Percentiles rank a stretch among this genome's conserved stretches.
Evolutionary conservation across 2,113 vertebrate genomes (phyloP).

Genomic region (Leptosomus discolor): DNA sequence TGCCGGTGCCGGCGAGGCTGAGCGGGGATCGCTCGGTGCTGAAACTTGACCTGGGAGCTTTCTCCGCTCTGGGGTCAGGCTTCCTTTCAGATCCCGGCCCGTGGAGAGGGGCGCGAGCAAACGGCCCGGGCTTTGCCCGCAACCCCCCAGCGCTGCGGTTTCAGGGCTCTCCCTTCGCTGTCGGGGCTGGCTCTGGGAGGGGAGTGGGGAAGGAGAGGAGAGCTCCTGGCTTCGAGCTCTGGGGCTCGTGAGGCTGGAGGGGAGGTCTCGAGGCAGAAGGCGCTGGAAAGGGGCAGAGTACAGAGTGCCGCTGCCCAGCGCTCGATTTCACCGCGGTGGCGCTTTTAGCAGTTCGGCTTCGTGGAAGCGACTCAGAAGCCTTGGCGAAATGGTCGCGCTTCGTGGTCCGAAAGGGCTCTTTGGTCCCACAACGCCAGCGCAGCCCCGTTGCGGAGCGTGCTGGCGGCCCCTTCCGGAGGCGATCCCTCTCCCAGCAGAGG

Average conservation of each 20-base stretch:
- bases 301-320: not conserved
- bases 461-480: not conserved
- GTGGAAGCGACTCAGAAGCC: not conserved
- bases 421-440: rapidly evolving
- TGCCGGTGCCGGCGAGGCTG: not conserved
- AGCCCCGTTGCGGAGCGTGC: not conserved
- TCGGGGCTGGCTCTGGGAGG: not conserved
- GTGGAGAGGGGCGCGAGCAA: not conserved
- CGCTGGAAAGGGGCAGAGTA: not conserved
- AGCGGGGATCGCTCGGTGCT: not conserved
- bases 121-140: not conserved
- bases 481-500: not conserved
- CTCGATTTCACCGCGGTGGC: not conserved
- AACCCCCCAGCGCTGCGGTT: not conserved
- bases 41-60: slow-evolving; percentile 47
- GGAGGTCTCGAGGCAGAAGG: not conserved
- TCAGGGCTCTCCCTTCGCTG: not conserved
- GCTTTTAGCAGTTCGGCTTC: not conserved
- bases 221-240: not conserved
- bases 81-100: slow-evolving; percentile 13
- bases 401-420: not conserved
- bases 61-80: not conserved
- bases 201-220: not conserved
- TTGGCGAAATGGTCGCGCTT: not conserved
- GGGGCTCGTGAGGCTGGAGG: not conserved